Evolutionary conservation across 2,113 vertebrate species (phyloP).

Genomic region (Brachirus orientalis): DNA sequence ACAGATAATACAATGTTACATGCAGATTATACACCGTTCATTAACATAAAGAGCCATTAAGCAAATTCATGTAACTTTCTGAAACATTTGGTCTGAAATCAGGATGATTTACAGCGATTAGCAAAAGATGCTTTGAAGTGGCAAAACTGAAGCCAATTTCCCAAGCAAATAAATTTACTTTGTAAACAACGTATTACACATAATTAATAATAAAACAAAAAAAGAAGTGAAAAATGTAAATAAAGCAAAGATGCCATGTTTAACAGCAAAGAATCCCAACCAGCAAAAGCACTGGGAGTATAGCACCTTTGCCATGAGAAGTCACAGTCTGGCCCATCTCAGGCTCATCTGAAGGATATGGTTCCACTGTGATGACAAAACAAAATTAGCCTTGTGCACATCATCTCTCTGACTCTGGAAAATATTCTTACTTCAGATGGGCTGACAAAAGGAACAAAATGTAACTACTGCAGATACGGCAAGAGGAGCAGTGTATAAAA

Average conservation of each 20-base stretch:
- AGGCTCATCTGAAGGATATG: constrained; percentile 12
- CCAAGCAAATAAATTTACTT: no score
- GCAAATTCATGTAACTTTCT: constrained; percentile 29
- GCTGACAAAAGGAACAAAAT: background rate
- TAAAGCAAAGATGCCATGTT: background rate
- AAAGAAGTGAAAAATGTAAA: no score
- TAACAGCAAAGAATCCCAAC: constrained; percentile 43
- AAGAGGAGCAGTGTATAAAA: no score
- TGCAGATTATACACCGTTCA: constrained; percentile 43
- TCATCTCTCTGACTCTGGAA: background rate
- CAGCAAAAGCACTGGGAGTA: constrained; percentile 55
- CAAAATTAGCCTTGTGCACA: background rate
- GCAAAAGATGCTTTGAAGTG: constrained; percentile 48
- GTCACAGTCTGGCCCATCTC: constrained; percentile 22
- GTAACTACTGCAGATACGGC: no score
- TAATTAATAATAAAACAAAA: background rate
- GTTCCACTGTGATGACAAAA: background rate
- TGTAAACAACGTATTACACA: no score
- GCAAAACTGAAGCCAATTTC: constrained; percentile 23
- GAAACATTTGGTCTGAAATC: constrained; percentile 50
- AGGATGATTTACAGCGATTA: constrained; percentile 28
- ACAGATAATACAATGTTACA: constrained; percentile 36
- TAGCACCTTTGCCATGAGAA: constrained; percentile 60
- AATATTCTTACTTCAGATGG: background rate
- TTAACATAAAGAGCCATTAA: constrained; percentile 1